These are phyloP conservation scores for Sylvia atricapilla DNA, from an alignment of 2,113 vertebrate genomes.

Conservation along the genomic window DNA sequence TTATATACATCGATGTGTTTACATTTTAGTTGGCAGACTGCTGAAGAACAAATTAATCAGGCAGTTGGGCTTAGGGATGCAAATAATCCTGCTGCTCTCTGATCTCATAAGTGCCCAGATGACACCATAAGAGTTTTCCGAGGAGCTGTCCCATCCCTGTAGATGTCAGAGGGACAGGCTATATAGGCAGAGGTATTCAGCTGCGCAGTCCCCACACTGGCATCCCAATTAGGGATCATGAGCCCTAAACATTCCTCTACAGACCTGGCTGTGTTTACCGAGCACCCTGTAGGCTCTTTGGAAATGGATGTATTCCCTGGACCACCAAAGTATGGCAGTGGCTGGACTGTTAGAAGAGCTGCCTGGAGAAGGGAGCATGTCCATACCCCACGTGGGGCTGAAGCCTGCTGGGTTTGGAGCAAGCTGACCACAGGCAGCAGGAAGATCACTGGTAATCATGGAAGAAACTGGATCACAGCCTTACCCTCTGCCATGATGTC, in stretches of 20 bases:
- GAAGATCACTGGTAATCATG: not conserved
- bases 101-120: not conserved
- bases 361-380: not conserved
- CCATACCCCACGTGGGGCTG: accelerated
- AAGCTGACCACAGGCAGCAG: not conserved
- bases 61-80: not conserved
- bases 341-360: not conserved
- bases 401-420: not conserved
- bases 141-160: accelerated
- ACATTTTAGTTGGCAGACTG: not conserved
- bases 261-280: not conserved
- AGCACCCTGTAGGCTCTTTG: not conserved
- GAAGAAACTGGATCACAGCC: not conserved
- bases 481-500: not conserved
- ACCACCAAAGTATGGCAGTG: accelerated
- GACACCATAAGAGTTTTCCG: not conserved
- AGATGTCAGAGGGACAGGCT: not conserved
- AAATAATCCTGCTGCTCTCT: not conserved
- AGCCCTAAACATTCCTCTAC: not conserved
- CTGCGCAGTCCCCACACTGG: not conserved
- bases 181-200: not conserved
- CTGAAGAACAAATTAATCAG: not conserved
- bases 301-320: not conserved
- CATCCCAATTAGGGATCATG: not conserved
- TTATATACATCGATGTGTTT: constrained; percentile 4